A percentile compares a stretch with the other conserved stretches of the same genome.
phyloP scores from a whole-genome alignment of 2,113 vertebrate species.

The Gavialis gangeticus region DNA sequence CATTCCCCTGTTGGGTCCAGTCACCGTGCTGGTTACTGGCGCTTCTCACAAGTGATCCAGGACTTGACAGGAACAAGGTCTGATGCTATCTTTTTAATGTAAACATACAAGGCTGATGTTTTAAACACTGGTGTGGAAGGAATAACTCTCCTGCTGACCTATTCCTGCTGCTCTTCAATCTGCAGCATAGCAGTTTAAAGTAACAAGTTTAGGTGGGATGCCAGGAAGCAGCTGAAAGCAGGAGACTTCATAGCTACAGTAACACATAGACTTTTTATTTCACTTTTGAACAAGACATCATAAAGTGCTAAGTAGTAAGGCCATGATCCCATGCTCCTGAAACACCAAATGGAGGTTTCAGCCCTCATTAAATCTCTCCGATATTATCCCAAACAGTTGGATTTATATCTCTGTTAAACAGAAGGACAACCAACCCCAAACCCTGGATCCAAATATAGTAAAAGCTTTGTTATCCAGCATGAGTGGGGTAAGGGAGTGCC shows the following conservation, averaged over 20 bases:
- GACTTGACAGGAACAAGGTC: neutral
- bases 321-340: neutral
- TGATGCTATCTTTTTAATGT: neutral
- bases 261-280: neutral
- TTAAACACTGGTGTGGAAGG: neutral
- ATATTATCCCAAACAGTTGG: neutral
- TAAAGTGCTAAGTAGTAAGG: accelerated
- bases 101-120: neutral
- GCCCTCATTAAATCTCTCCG: neutral
- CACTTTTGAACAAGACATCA: neutral
- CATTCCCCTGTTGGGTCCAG: neutral
- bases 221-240: neutral
- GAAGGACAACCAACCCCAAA: neutral
- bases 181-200: neutral
- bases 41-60: neutral
- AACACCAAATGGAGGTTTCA: neutral
- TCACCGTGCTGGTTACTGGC: neutral
- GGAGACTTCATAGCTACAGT: neutral
- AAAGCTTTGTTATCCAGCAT: too few relatives aligned
- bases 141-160: neutral
- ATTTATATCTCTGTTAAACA: neutral
- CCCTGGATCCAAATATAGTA: neutral
- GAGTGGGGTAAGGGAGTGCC: too few relatives aligned
- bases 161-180: neutral
- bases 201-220: neutral